Percentiles rank a stretch among this genome's conserved stretches.
phyloP scores from a whole-genome alignment of 2,888 invertebrate genomes.

The Hyposoter didymator region DNA sequence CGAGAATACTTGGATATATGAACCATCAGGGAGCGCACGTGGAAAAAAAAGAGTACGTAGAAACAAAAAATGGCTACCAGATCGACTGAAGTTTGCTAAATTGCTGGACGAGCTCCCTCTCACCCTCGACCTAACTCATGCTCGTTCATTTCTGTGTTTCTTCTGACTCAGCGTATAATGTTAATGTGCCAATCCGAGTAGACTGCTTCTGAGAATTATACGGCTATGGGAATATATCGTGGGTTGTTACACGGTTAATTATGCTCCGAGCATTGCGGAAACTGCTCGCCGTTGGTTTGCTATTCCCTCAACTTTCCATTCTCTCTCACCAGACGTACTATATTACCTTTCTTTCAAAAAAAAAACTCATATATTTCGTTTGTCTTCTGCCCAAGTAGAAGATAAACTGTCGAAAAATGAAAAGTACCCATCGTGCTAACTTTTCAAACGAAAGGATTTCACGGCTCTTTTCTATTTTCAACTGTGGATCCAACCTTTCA shows the following conservation, averaged over 20 bases:
- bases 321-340: slow-evolving; percentile 6
- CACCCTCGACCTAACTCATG: background rate
- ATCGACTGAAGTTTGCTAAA: slow-evolving; percentile 59
- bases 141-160: slow-evolving; percentile 37
- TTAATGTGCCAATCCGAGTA: slow-evolving; percentile 47
- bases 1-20: slow-evolving; percentile 4
- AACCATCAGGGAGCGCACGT: background rate
- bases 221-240: slow-evolving; percentile 34
- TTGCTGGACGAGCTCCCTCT: slow-evolving; percentile 42
- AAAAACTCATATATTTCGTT: slow-evolving; percentile 15
- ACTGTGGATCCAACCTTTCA: background rate
- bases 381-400: background rate
- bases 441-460: background rate
- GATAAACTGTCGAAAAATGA: background rate
- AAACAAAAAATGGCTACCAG: slow-evolving; percentile 46
- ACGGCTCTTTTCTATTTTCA: background rate
- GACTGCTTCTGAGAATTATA: slow-evolving; percentile 53
- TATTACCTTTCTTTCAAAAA: slow-evolving; percentile 24
- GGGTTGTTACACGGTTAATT: slow-evolving; percentile 59
- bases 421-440: background rate
- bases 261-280: slow-evolving; percentile 51
- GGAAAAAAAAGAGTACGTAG: slow-evolving; percentile 3
- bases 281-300: slow-evolving; percentile 42
- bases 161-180: slow-evolving; percentile 31
- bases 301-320: background rate